Conservation (phyloP, 2,113 vertebrate species). For the Zapus hudsonius region DNA sequence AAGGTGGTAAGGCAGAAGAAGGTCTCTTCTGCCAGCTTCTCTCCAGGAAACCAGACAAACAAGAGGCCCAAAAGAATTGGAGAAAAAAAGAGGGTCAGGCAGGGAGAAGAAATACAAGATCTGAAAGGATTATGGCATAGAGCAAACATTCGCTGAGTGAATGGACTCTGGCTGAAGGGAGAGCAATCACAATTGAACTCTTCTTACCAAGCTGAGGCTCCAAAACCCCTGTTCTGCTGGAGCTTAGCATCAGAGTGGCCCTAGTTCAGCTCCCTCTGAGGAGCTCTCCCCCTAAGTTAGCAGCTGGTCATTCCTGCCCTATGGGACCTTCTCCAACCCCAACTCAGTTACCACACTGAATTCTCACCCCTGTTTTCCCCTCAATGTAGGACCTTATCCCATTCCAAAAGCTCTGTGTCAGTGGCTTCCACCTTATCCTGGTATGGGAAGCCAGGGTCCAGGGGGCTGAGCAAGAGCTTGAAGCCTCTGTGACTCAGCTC, state of each 20-base stretch:
- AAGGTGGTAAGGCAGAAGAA: background rate
- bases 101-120: constrained; percentile 22
- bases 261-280: background rate
- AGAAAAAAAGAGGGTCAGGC: background rate
- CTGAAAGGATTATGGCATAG: background rate
- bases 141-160: constrained; percentile 3
- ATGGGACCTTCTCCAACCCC: background rate
- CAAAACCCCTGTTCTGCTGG: background rate
- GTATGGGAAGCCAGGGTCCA: constrained; percentile 4
- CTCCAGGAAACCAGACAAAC: constrained; percentile 50
- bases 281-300: background rate
- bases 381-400: constrained; percentile 5
- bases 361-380: constrained; percentile 13
- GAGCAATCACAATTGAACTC: constrained; percentile 26
- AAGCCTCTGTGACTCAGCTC: constrained; percentile 49
- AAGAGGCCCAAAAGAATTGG: constrained; percentile 23
- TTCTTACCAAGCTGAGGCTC: background rate
- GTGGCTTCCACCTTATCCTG: background rate
- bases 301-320: constrained; percentile 28
- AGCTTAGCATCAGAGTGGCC: background rate
- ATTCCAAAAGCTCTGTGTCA: constrained; percentile 49
- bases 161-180: constrained; percentile 20
- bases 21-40: background rate
- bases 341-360: constrained; percentile 28
- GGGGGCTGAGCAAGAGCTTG: constrained; percentile 26